Percentiles rank a stretch among this genome's conserved stretches.
These are phyloP conservation scores for Leuciscus idus DNA, from an alignment of 2,113 vertebrate genomes.

Conservation along the genomic window DNA sequence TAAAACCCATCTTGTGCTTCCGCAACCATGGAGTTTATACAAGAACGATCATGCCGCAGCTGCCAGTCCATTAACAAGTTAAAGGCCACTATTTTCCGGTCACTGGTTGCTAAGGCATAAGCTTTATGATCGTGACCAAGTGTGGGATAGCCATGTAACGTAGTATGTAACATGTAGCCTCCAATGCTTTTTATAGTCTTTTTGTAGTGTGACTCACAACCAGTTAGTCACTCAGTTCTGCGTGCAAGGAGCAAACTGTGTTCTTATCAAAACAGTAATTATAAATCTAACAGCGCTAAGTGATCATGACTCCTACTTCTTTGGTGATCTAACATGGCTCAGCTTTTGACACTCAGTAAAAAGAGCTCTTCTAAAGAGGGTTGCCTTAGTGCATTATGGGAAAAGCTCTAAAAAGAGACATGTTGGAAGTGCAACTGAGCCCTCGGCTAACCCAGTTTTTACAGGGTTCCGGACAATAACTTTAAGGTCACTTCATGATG, in stretches of 20 bases:
- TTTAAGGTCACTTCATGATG: slow-evolving; percentile 56
- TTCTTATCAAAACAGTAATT: slow-evolving; percentile 46
- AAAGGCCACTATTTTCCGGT: slow-evolving; percentile 38
- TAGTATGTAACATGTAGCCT: neutral
- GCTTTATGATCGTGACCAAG: slow-evolving; percentile 6
- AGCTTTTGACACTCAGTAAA: slow-evolving; percentile 12
- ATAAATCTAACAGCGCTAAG: slow-evolving; percentile 38
- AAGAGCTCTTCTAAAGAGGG: slow-evolving; percentile 17
- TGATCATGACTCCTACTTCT: slow-evolving; percentile 40
- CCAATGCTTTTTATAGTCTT: slow-evolving; percentile 53
- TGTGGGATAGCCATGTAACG: neutral
- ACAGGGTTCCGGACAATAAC: slow-evolving; percentile 46
- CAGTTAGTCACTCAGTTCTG: slow-evolving; percentile 53
- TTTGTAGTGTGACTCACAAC: slow-evolving; percentile 46
- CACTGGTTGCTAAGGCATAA: slow-evolving; percentile 26
- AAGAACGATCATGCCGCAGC: slow-evolving; percentile 16
- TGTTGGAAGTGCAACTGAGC: neutral
- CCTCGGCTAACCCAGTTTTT: slow-evolving; percentile 31
- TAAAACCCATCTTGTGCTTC: slow-evolving; percentile 1
- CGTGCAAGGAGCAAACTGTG: neutral
- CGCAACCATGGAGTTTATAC: neutral
- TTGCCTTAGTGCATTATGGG: neutral
- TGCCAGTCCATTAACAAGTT: slow-evolving; percentile 28
- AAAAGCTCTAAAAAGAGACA: slow-evolving; percentile 13
- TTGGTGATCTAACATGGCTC: slow-evolving; percentile 13